These are phyloP conservation scores for Unio delphinus DNA, from an alignment of 2,888 invertebrate genomes.

Conservation along the genomic window DNA sequence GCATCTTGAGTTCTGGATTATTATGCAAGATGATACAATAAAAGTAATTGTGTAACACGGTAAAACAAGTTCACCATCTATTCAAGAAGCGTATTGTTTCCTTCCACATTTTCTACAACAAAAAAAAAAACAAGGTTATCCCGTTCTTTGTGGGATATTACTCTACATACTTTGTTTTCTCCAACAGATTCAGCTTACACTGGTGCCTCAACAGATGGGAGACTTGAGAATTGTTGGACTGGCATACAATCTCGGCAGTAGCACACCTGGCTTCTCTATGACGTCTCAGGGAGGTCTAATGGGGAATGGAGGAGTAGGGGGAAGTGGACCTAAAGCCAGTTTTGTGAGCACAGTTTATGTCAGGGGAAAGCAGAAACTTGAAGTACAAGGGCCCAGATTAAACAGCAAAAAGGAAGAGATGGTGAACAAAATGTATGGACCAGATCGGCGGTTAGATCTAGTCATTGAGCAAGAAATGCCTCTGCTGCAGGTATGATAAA, in stretches of 20 bases:
- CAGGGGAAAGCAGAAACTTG: constrained; percentile 70
- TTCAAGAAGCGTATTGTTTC: too few relatives aligned
- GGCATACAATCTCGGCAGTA: constrained; percentile 76
- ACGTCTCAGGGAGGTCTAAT: constrained; percentile 32
- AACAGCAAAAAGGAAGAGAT: constrained; percentile 75
- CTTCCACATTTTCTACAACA: too few relatives aligned
- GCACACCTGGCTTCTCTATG: constrained; percentile 41
- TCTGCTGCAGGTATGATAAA: constrained; percentile 80
- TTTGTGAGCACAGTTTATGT: constrained; percentile 62
- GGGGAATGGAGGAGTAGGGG: constrained; percentile 20
- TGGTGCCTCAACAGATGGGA: constrained; percentile 84
- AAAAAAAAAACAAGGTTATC: not conserved
- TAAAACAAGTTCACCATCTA: too few relatives aligned
- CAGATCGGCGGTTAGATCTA: constrained; percentile 82
- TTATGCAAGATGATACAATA: too few relatives aligned
- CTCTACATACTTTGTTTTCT: not conserved
- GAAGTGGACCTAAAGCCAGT: constrained; percentile 47
- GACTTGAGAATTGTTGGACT: constrained; percentile 83
- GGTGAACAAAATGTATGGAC: constrained; percentile 73
- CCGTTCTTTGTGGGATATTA: not conserved
- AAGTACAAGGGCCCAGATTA: constrained; percentile 76
- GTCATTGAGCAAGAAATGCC: constrained; percentile 86
- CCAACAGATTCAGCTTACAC: constrained; percentile 77
- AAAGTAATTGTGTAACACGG: too few relatives aligned
- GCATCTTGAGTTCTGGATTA: too few relatives aligned